These are phyloP conservation scores for Panthera tigris DNA, from an alignment of 2,113 vertebrate genomes.

Conservation along the genomic window DNA sequence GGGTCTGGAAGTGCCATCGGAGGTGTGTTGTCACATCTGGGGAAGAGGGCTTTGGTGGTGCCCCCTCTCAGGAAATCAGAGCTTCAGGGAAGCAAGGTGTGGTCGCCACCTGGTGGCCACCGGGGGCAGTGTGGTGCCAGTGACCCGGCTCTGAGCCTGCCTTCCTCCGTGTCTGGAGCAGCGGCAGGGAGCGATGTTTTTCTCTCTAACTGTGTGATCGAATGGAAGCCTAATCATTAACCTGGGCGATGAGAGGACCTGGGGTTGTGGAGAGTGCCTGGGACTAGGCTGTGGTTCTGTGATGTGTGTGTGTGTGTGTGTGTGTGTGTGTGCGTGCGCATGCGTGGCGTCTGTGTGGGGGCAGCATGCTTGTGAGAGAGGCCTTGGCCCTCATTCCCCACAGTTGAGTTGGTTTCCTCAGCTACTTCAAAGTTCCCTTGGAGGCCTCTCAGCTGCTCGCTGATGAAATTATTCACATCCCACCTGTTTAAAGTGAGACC, in stretches of 20 bases:
- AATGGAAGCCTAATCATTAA: neutral
- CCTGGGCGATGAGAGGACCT: neutral
- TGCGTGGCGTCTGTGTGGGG: neutral
- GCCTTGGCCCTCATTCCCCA: neutral
- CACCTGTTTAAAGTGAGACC: neutral
- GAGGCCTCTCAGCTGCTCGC: neutral
- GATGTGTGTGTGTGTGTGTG: neutral
- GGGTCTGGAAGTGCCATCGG: neutral
- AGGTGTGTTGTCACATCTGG: neutral
- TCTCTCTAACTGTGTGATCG: neutral
- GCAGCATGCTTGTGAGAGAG: neutral
- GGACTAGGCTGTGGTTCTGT: neutral
- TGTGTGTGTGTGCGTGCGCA: no score
- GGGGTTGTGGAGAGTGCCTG: neutral
- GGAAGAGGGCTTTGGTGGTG: neutral
- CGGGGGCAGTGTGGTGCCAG: neutral
- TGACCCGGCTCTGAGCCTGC: neutral
- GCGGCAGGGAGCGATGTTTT: neutral
- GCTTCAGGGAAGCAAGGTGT: neutral
- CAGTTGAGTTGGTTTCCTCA: neutral
- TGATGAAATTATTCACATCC: neutral
- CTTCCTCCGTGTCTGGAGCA: neutral
- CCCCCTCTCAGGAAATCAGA: neutral
- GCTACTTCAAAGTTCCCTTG: neutral
- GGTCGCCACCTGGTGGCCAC: neutral